A percentile compares a stretch with the other conserved stretches of the same genome.
phyloP scores from a whole-genome alignment of 2,888 invertebrate genomes.

The Troilus luridus region DNA sequence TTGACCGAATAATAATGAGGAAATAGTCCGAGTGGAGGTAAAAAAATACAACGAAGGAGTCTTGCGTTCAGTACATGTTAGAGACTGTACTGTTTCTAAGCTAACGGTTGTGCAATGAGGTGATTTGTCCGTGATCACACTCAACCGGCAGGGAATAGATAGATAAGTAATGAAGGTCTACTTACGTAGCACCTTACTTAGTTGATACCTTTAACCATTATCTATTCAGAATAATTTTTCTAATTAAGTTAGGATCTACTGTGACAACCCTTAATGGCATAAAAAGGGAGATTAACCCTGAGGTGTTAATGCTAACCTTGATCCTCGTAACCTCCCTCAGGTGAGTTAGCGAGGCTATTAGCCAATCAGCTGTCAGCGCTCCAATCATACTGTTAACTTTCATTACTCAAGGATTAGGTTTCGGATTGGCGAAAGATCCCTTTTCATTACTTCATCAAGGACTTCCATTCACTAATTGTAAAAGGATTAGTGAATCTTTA shows the following conservation, averaged over 20 bases:
- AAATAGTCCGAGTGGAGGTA: too few relatives aligned
- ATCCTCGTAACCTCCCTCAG: background rate
- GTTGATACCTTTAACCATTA: too few relatives aligned
- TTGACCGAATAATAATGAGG: too few relatives aligned
- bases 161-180: too few relatives aligned
- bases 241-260: background rate
- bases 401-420: background rate
- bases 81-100: too few relatives aligned
- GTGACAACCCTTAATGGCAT: background rate
- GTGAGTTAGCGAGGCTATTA: background rate
- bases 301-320: background rate
- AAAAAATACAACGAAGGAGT: too few relatives aligned
- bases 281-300: background rate
- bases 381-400: background rate
- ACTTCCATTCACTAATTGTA: background rate
- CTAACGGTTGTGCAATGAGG: too few relatives aligned
- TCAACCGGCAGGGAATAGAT: too few relatives aligned
- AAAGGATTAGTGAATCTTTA: background rate
- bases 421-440: background rate
- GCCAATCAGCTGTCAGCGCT: background rate
- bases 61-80: too few relatives aligned
- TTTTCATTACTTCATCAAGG: background rate
- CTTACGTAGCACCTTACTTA: too few relatives aligned
- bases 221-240: background rate
- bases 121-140: too few relatives aligned